Percentiles rank a stretch among this genome's conserved stretches.
Evolutionary conservation across 2,888 invertebrate species (phyloP).

Genomic region (Agrilus mali): DNA sequence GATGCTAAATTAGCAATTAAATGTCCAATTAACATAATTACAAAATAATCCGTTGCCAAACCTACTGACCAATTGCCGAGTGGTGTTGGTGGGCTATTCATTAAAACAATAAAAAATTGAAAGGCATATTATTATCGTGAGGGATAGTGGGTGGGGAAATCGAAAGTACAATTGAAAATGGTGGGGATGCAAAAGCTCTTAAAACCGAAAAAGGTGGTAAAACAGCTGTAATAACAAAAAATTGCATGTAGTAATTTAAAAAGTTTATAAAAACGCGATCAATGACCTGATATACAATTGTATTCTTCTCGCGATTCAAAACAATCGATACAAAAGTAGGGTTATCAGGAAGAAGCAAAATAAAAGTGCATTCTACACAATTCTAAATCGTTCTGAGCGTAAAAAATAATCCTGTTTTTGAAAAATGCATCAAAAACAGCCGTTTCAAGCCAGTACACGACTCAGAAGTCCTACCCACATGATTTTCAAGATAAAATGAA

Average conservation of each 20-base stretch:
- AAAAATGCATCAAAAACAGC: constrained; percentile 17
- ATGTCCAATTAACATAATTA: too few species aligned
- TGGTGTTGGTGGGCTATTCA: too few species aligned
- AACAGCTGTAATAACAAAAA: constrained; percentile 15
- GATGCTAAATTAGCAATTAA: too few species aligned
- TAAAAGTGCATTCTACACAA: constrained; percentile 7
- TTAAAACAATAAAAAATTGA: too few species aligned
- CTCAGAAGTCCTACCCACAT: constrained; percentile 26
- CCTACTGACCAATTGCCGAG: too few species aligned
- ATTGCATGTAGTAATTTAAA: neutral
- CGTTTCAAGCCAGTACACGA: constrained; percentile 17
- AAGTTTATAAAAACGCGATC: too few species aligned
- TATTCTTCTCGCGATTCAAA: constrained; percentile 11
- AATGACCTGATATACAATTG: too few species aligned
- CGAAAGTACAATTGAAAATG: constrained; percentile 19
- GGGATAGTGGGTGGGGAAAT: constrained; percentile 18
- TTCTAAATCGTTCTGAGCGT: constrained; percentile 2
- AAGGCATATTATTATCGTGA: neutral
- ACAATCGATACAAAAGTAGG: constrained; percentile 35
- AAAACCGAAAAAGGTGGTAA: constrained; percentile 25
- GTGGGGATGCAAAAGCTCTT: constrained; percentile 22
- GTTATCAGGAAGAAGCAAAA: constrained; percentile 25
- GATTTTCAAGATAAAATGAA: constrained; percentile 36
- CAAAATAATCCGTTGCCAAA: too few species aligned
- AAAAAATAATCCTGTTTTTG: constrained; percentile 11